These are phyloP conservation scores for Brachylomia viminalis DNA, from an alignment of 2,888 invertebrate species.

Conservation along the genomic window DNA sequence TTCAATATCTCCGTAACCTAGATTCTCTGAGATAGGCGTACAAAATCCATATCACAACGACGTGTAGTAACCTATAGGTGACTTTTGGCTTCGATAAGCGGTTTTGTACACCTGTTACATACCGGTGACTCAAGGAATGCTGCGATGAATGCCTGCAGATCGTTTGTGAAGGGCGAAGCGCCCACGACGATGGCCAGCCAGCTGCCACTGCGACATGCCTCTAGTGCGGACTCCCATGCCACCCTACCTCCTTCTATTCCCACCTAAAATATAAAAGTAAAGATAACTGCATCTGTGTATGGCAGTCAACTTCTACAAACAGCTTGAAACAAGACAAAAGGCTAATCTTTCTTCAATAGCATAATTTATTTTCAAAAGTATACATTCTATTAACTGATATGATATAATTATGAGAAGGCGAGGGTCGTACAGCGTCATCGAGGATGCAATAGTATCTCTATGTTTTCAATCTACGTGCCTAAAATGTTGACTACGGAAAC, in stretches of 20 bases:
- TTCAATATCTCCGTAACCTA: not conserved
- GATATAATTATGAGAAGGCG: not conserved
- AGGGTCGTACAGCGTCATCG: not conserved
- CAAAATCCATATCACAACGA: not conserved
- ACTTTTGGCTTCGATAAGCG: not conserved
- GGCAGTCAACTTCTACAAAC: not conserved
- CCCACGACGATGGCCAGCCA: conserved; percentile 83
- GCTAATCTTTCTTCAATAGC: not conserved
- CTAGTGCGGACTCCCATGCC: conserved; percentile 78
- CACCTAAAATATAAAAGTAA: conserved; percentile 70
- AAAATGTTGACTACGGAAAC: not conserved
- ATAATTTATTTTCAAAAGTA: not conserved
- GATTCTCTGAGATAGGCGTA: not conserved
- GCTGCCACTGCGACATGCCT: conserved; percentile 75
- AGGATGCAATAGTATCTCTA: not conserved
- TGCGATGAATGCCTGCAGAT: conserved; percentile 78
- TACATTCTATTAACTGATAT: not conserved
- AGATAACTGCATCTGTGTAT: not conserved
- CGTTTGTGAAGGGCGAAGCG: conserved; percentile 82
- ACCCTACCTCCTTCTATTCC: conserved; percentile 78
- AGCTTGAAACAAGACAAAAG: not conserved
- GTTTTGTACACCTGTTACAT: conserved; percentile 7
- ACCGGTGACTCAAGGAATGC: conserved; percentile 73
- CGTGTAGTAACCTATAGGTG: too few relatives aligned
- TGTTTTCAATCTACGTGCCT: not conserved